Conservation (phyloP, 2,113 vertebrate species). For the Nannobrachium achirus region DNA sequence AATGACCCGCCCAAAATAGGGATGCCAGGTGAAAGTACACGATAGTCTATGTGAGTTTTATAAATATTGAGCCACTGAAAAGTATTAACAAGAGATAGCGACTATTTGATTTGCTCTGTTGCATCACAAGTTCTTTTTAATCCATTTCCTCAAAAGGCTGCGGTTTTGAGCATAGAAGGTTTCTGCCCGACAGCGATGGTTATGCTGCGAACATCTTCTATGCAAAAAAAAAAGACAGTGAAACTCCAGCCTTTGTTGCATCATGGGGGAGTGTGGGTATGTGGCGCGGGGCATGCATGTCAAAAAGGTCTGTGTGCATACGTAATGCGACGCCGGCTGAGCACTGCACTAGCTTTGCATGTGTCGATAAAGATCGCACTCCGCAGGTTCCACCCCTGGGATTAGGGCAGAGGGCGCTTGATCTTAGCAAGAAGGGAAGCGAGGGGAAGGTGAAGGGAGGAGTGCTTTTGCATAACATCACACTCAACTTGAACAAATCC, state of each 20-base stretch:
- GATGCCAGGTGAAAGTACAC: too few relatives aligned
- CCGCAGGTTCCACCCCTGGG: slow-evolving; percentile 65
- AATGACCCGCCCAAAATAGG: too few relatives aligned
- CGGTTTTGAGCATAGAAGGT: too few relatives aligned
- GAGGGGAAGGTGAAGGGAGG: slow-evolving; percentile 2
- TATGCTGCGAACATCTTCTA: slow-evolving; percentile 56
- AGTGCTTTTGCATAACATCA: slow-evolving; percentile 59
- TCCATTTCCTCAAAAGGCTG: too few relatives aligned
- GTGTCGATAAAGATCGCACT: slow-evolving; percentile 77
- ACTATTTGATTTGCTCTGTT: too few relatives aligned
- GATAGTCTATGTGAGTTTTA: too few relatives aligned
- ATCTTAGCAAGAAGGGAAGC: slow-evolving; percentile 45
- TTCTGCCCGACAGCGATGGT: slow-evolving; percentile 1
- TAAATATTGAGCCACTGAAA: too few relatives aligned
- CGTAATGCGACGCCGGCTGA: slow-evolving; percentile 54
- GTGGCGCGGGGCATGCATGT: slow-evolving; percentile 42
- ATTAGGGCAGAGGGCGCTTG: slow-evolving; percentile 71
- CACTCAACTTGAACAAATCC: slow-evolving; percentile 48
- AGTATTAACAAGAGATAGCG: too few relatives aligned
- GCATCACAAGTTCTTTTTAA: too few relatives aligned
- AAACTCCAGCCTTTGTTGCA: slow-evolving; percentile 56
- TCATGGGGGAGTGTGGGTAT: slow-evolving; percentile 21
- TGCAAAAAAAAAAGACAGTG: slow-evolving; percentile 23
- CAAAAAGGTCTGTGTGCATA: slow-evolving; percentile 66
- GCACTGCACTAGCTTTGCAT: slow-evolving; percentile 40